A percentile compares a stretch with the other conserved stretches of the same genome.
phyloP scores from a whole-genome alignment of 2,797 vertebrate species.

The Sandelia bainsii region DNA sequence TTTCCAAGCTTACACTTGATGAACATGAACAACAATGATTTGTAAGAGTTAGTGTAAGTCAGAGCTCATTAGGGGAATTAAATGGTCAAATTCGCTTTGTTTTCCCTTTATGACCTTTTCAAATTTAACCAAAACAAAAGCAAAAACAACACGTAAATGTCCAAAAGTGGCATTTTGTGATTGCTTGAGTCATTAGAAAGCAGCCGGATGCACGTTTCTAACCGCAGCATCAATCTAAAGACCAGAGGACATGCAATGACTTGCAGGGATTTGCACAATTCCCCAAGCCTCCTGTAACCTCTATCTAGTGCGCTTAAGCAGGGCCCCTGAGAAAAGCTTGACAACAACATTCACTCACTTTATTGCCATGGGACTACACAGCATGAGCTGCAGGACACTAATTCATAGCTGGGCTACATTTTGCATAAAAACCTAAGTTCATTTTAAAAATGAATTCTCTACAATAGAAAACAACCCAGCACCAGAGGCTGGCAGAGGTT shows the following conservation, averaged over 20 bases:
- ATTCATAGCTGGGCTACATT: constrained; percentile 49
- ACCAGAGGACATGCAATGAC: constrained; percentile 56
- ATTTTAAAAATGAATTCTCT: constrained; percentile 35
- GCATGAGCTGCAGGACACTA: constrained; percentile 55
- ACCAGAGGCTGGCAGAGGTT: constrained; percentile 15
- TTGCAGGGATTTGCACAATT: constrained; percentile 68
- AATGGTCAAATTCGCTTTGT: neutral
- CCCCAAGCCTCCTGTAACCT: constrained; percentile 65
- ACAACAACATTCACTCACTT: constrained; percentile 65
- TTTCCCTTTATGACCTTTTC: constrained; percentile 19
- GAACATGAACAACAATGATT: neutral
- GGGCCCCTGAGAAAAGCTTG: constrained; percentile 63
- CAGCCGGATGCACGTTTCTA: constrained; percentile 29
- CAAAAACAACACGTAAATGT: constrained; percentile 15
- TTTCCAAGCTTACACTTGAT: neutral
- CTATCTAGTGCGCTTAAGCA: constrained; percentile 56
- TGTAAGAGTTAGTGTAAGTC: neutral
- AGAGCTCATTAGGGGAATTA: constrained; percentile 2
- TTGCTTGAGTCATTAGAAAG: constrained; percentile 32
- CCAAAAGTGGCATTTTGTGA: constrained; percentile 19
- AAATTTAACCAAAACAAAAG: constrained; percentile 20
- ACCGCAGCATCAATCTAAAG: constrained; percentile 37
- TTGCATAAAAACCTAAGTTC: constrained; percentile 43
- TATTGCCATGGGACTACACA: constrained; percentile 42
- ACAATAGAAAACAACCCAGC: constrained; percentile 27